phyloP scores from a whole-genome alignment of 2,888 invertebrate species.

The Lottia scabra region DNA sequence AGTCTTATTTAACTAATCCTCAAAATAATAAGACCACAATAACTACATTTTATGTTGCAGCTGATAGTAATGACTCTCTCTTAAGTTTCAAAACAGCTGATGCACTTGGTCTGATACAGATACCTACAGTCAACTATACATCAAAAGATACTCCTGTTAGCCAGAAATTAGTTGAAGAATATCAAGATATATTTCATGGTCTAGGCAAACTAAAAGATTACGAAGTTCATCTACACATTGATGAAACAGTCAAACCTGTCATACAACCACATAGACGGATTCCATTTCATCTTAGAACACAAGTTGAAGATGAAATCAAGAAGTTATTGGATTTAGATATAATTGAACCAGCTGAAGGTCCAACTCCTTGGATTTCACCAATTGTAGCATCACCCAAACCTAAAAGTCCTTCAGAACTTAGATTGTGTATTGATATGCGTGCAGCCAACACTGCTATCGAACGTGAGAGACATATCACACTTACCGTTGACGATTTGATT shows the following conservation, averaged over 20 bases:
- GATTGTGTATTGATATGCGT: conserved; percentile 45
- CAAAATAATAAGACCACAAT: not conserved
- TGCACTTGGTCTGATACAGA: not conserved
- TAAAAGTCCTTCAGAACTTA: conserved; percentile 30
- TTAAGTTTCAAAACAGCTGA: not conserved
- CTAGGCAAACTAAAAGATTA: conserved; percentile 27
- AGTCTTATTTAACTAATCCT: not conserved
- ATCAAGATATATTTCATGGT: conserved; percentile 22
- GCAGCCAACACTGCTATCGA: conserved; percentile 38
- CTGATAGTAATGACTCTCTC: not conserved
- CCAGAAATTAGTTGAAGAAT: not conserved
- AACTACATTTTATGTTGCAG: conserved; percentile 4
- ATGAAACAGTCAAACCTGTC: conserved; percentile 29
- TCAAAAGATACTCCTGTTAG: conserved; percentile 6
- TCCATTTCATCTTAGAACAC: conserved; percentile 34
- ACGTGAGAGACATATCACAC: conserved; percentile 35
- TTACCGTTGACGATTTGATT: conserved; percentile 41
- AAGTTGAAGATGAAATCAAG: conserved; percentile 22
- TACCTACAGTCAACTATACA: not conserved
- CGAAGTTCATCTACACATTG: conserved; percentile 25
- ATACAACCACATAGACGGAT: conserved; percentile 29
- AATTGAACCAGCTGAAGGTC: conserved; percentile 27
- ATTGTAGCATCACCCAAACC: conserved; percentile 27
- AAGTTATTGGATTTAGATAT: conserved; percentile 21
- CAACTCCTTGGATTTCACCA: conserved; percentile 24